Base-by-base conservation (phyloP, 1,140 invertebrate genomes). In the Aphis gossypii region DNA sequence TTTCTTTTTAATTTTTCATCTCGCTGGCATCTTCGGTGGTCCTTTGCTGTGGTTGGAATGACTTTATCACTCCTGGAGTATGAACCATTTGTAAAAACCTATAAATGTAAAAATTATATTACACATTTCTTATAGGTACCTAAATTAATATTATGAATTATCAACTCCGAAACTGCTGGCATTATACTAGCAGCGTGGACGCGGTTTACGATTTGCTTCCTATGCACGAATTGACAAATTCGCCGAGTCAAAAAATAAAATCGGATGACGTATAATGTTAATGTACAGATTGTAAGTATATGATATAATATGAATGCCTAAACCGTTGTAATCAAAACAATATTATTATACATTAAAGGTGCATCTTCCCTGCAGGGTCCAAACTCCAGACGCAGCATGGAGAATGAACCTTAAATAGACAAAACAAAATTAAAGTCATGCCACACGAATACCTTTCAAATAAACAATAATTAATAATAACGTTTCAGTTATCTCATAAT, bases 21-120 rank as follows among this genome's bases (percentile, higher is more conserved):
- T 8, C 14, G 5, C 14, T 44, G 20, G 21, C 41, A 3, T 93
- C 84, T 5, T 94, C 91, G 0, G 90, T 56, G 25, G 86, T 84
- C 25, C 93, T 76, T 38, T 60, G 56, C 44, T 87, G 90, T 60
- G 83, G 89, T 54, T 94, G 94, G 48, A 94, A 94, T 35, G 94
- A 94, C 68, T 94, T 94, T 14, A 94, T 94, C 30, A 94, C 94
- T 30, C 94, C 94, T 23, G 94, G 94, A 30, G 94, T 94, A 60
- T 94, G 94, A 18, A 94, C 94, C 94, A 94, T 94, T 94, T 94
- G 94, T 35, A 94, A 92, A 84, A 94, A 94, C 41, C 94, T 94
- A 68, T 8, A 94, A 90, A 46, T 30, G 41, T 23, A 92, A 92
- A 38, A 92, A 44, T 30, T 30, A 2, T 30, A 68, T 68, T 68